Base-by-base conservation (phyloP, 2,113 vertebrate species). In the Chloroceryle aenea region DNA sequence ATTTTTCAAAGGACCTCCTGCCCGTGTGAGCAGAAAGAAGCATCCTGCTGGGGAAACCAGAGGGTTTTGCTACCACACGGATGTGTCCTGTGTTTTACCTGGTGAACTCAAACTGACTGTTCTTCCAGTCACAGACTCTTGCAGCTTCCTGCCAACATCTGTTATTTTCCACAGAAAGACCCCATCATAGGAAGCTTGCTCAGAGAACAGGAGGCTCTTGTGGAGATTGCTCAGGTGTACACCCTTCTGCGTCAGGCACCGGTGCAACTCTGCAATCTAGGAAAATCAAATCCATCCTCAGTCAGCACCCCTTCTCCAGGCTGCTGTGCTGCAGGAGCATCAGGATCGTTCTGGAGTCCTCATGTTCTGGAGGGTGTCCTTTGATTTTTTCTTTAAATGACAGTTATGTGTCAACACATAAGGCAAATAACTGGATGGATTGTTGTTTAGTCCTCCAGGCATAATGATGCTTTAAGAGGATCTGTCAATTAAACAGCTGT, bases 111-210 rank as follows among this genome's bases (percentile, higher is more conserved):
- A 95, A 85, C 98, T 98, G 89, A 96, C 81, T 13, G 94, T 94
- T 72, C 97, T 97, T 86, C 99, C 98, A 5, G 96, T 96, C 68
- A 98, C 97, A 1, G 99, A 98, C 59, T 99, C 99, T 1, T 98
- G 98, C 32, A 98, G 96, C 80, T 98, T 98, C 93, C 97, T 97
- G 80, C 93, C 97, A 9, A 99, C 95, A 0, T 98, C 98, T 9
- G 97, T 98, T 88, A 99, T 98, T 80, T 98, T 99, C 99, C 99
- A 99, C 22, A 99, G 95, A 73, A 99, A 98, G 69, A 98, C 96
- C 4, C 99, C 99, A 0, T 99, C 98, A 0, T 98, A 98, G 53
- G 98, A 98, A 17, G 98, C 97, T 74, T 98, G 98, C 92, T 98
- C 97, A 5, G 98, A 97, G 55, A 97, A 95, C n/a, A 88, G 85